Base-by-base conservation (phyloP, 2,888 invertebrate species). In the Seira sanloemensis region DNA sequence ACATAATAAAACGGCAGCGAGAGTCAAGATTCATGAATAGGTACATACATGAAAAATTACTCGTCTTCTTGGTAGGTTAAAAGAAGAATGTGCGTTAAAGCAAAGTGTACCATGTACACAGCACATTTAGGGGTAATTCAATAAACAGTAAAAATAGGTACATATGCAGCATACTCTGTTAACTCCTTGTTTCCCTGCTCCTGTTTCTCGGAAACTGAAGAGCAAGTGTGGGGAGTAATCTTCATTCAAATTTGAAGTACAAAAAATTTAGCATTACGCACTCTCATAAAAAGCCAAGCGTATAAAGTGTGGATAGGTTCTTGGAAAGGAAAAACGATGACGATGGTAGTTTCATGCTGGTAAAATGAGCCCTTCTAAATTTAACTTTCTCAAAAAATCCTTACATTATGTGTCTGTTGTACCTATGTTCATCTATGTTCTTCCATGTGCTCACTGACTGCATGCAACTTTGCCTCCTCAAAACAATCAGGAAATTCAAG, bases 91-190 rank as follows among this genome's bases (percentile, higher is more conserved):
- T 66, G 46, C 72, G 66, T 72, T 68, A 74, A 58, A 74, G 68
- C 67, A 74, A 74, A 80, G 74, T 80, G 74, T 74, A 81, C 68
- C 58, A n/a, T 73, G 74, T 74, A 74, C 81, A 81, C 81, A 68
- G 26, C 73, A 69, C 75, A 75, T 81, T 78, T 81, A 75, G 58
- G n/a, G 75, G 81, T 75, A 81, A 81, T 81, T 81, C 81, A 81
- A 81, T 81, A 81, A 81, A 69, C 75, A 68, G 75, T 81, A 75
- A 81, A 81, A 80, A 72, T 58, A 27, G 65, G 66, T 50, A 58
- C 58, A 24, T 25, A 76, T 50, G 37, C 66, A 76, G n/a, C n/a
- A n/a, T n/a, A n/a, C n/a, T n/a, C n/a, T n/a, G 46, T 37, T 37
- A 58, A 58, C 79, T 68, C n/a, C 18, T 58, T 26, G 23, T 68